Percentiles rank a stretch among this genome's conserved stretches.
phyloP scores from a whole-genome alignment of 2,888 invertebrate species.

The Crocallis elinguaria region DNA sequence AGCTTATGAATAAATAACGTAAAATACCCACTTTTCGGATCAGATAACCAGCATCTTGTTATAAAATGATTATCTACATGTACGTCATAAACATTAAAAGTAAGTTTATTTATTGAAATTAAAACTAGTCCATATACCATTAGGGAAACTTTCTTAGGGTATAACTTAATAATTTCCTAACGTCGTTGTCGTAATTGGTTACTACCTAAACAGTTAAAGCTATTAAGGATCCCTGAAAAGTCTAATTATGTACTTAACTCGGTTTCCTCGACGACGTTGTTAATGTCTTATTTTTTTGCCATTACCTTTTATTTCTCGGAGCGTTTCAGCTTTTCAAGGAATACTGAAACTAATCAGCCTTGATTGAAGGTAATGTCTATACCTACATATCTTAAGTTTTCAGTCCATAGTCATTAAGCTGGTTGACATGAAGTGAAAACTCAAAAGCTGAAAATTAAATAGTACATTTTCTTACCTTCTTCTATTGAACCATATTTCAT shows the following conservation, averaged over 20 bases:
- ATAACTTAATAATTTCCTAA: background rate
- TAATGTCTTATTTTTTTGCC: constrained; percentile 18
- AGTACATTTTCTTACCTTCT: no score
- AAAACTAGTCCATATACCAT: background rate
- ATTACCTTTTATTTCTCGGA: constrained; percentile 10
- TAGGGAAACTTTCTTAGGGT: background rate
- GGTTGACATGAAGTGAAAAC: no score
- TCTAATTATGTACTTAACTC: constrained; percentile 5
- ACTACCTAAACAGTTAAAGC: background rate
- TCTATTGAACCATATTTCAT: no score
- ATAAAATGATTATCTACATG: background rate
- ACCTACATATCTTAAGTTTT: no score
- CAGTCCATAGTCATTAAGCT: no score
- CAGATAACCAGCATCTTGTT: constrained; percentile 2
- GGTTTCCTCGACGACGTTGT: constrained; percentile 8
- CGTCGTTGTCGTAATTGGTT: background rate
- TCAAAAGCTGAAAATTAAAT: no score
- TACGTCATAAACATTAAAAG: background rate
- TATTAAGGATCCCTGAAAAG: constrained; percentile 1
- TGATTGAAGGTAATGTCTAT: constrained; percentile 1
- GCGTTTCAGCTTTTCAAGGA: background rate
- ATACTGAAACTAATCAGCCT: background rate
- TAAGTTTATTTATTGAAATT: background rate
- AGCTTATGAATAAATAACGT: constrained; percentile 30
- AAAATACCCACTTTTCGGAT: constrained; percentile 17